phyloP scores from a whole-genome alignment of 2,113 vertebrate species.

The Ceuthmochares aereus region DNA sequence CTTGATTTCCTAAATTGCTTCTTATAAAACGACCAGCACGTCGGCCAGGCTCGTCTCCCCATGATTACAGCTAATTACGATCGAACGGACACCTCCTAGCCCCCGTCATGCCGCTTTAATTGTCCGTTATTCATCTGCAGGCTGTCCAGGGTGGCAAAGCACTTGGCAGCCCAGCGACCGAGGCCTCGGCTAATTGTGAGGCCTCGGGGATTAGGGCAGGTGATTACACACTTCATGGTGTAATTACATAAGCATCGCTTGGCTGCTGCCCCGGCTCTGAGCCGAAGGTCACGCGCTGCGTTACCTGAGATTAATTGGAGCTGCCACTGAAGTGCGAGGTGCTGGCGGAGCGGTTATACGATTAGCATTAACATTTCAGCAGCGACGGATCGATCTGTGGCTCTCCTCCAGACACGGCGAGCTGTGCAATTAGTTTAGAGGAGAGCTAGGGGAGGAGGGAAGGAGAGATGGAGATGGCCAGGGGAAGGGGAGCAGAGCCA shows the following conservation, averaged over 20 bases:
- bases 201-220: slow-evolving; percentile 91
- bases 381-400: slow-evolving; percentile 86
- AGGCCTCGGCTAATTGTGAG: slow-evolving; percentile 91
- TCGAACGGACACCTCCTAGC: slow-evolving; percentile 88
- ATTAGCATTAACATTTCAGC: slow-evolving; percentile 95
- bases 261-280: slow-evolving; percentile 86
- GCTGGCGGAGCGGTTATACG: slow-evolving; percentile 88
- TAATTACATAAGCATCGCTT: slow-evolving; percentile 98
- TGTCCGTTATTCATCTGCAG: slow-evolving; percentile 92
- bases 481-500: neutral
- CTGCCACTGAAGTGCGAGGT: slow-evolving; percentile 89
- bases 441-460: slow-evolving; percentile 55
- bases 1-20: slow-evolving; percentile 87
- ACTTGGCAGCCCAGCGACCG: slow-evolving; percentile 81
- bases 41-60: slow-evolving; percentile 81
- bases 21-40: slow-evolving; percentile 82
- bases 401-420: slow-evolving; percentile 76
- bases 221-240: slow-evolving; percentile 93
- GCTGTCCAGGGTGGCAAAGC: slow-evolving; percentile 80
- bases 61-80: slow-evolving; percentile 96
- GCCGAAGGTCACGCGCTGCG: slow-evolving; percentile 90
- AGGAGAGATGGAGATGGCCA: neutral
- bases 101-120: slow-evolving; percentile 89
- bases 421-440: slow-evolving; percentile 83
- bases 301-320: slow-evolving; percentile 98